Conservation (phyloP, 2,797 vertebrate species). For the Tokudaia muenninki region DNA sequence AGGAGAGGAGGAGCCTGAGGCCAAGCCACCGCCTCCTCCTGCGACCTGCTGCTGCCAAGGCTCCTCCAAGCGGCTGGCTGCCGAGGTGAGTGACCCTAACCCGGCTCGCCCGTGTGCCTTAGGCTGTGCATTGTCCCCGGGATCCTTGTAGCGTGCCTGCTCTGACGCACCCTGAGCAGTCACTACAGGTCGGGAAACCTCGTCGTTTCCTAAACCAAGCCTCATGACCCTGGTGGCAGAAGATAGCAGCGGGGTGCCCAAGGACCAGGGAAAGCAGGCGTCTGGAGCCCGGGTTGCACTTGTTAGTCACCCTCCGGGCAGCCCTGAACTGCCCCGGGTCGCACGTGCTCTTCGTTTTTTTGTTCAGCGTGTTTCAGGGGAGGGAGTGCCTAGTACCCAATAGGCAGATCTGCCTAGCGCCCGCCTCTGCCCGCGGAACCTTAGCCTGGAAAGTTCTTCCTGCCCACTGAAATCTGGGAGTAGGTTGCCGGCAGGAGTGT, state of each 20-base stretch:
- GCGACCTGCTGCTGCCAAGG: slow-evolving; percentile 12
- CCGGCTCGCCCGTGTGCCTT: background rate
- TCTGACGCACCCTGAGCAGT: background rate
- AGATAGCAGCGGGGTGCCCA: background rate
- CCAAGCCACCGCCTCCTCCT: background rate
- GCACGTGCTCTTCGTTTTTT: background rate
- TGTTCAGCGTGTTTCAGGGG: accelerated
- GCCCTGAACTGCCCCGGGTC: background rate
- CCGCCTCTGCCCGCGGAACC: background rate
- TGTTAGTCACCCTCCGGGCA: background rate
- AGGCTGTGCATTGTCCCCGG: background rate
- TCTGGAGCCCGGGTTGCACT: background rate
- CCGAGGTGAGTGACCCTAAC: slow-evolving; percentile 74
- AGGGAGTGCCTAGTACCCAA: background rate
- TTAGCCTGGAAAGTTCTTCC: background rate
- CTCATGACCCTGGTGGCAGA: slow-evolving; percentile 5
- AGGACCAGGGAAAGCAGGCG: background rate
- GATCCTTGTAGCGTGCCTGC: background rate
- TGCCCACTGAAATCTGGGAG: slow-evolving; percentile 19
- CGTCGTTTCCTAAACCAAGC: background rate
- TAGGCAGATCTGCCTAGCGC: background rate
- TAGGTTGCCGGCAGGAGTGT: background rate
- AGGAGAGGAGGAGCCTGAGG: slow-evolving; percentile 62
- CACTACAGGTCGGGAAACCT: background rate
- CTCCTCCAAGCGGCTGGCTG: background rate